Evolutionary conservation across 2,797 vertebrate species (phyloP), one percentile per base, ranked within the genome.

Genomic region (Platyrinchus mystaceus): DNA sequence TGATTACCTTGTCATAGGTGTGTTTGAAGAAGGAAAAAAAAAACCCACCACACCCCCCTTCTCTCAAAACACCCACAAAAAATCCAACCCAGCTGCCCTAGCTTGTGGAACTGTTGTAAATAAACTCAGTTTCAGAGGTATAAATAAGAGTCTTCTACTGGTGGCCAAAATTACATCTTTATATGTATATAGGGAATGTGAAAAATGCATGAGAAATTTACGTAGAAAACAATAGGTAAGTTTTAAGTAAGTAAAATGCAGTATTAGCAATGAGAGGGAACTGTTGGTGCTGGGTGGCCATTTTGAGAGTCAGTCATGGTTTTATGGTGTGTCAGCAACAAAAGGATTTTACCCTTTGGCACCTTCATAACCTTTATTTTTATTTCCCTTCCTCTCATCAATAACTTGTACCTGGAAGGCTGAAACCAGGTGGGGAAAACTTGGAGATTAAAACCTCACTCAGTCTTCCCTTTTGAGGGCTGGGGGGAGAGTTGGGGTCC

Each of bases 21-120:
- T 14, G 13, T 76, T 69, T 74, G 22, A 79, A 77, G 27, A 76
- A 74, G 10, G 2, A 26, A 32, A 41, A 4, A 4, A n/a, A 44
- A 62, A 30, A 22, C 0, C 12, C 0, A 8, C 14, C 14, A 14
- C 10, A 5, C 7, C 2, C 17, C 16, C 6, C 7, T 10, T 41
- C 3, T 2, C 26, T 1, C 8, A 19, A n/a, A 34, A 37, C 14
- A 14, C 11, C 13, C 6, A 2, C 24, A 47, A 13, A 69, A 76
- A 23, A 1, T 12, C 39, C 50, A 55, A 4, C 32, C 9, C 32
- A 70, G 12, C 60, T 56, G 24, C 26, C 34, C 2, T 14, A 34
- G 37, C 8, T 58, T 75, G 12, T 75, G 30, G 64, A 34, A 47
- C 32, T 44, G 34, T 27, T 50, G 2, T 28, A 76, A n/a, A 18